Evolutionary conservation across 2,888 invertebrate species (phyloP).

Genomic region (Sussaba pulchella): DNA sequence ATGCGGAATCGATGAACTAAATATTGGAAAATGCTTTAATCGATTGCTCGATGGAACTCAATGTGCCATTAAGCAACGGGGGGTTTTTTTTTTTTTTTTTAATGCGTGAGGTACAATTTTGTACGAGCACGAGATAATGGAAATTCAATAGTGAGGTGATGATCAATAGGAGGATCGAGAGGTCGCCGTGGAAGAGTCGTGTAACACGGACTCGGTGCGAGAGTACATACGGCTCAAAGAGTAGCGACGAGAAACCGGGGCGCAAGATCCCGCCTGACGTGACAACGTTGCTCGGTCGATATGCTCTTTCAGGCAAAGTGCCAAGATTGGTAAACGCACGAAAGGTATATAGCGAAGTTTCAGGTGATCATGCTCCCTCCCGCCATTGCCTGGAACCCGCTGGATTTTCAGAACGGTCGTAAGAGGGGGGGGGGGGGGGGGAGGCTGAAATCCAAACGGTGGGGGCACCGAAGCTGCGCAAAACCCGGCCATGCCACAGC

Average conservation of each 20-base stretch:
- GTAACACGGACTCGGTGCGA: conserved; percentile 71
- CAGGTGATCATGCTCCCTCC: conserved; percentile 76
- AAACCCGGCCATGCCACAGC: conserved; percentile 73
- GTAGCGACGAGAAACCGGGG: conserved; percentile 71
- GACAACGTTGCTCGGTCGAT: conserved; percentile 84
- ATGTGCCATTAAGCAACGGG: no score
- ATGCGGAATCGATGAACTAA: no score
- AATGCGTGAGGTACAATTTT: neutral
- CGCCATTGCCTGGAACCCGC: conserved; percentile 73
- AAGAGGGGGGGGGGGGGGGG: conserved; percentile 52
- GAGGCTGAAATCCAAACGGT: conserved; percentile 63
- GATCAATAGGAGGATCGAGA: conserved; percentile 53
- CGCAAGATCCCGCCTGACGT: conserved; percentile 78
- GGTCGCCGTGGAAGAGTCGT: conserved; percentile 71
- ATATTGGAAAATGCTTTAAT: neutral
- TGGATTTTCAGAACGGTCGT: conserved; percentile 73
- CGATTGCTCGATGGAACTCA: neutral
- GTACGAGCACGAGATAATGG: conserved; percentile 9
- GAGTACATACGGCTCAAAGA: conserved; percentile 69
- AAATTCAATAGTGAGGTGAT: conserved; percentile 12
- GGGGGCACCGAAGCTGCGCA: conserved; percentile 81
- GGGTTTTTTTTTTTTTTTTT: no score
- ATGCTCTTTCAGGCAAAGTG: conserved; percentile 84
- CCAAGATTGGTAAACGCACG: conserved; percentile 83
- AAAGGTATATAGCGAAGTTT: conserved; percentile 79